These are phyloP conservation scores for Cheilosia soror DNA, from an alignment of 2,888 invertebrate species.

Conservation along the genomic window DNA sequence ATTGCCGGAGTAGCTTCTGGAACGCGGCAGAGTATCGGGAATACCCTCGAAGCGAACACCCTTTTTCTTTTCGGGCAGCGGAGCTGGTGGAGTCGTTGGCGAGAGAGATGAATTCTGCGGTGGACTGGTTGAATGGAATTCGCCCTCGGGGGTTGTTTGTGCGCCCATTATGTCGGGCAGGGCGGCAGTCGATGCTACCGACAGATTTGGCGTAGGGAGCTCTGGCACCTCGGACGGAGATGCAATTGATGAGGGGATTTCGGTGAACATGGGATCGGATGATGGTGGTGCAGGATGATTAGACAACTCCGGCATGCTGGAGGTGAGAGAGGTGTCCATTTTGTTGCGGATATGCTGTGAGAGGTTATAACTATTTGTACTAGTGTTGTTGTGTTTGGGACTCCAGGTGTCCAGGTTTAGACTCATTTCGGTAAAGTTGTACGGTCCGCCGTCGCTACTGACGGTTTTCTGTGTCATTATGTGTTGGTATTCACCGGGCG, in stretches of 20 bases:
- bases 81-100: slow-evolving; percentile 76
- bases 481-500: slow-evolving; percentile 81
- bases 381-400: slow-evolving; percentile 80
- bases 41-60: slow-evolving; percentile 84
- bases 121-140: slow-evolving; percentile 80
- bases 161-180: slow-evolving; percentile 81
- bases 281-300: slow-evolving; percentile 75
- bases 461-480: slow-evolving; percentile 81
- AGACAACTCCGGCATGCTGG: slow-evolving; percentile 87
- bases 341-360: slow-evolving; percentile 80
- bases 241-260: slow-evolving; percentile 69
- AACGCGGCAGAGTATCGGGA: slow-evolving; percentile 84
- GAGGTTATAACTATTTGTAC: slow-evolving; percentile 80
- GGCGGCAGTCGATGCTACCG: slow-evolving; percentile 85
- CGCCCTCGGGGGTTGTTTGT: slow-evolving; percentile 80
- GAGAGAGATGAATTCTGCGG: slow-evolving; percentile 79
- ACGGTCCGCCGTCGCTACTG: slow-evolving; percentile 84
- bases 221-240: slow-evolving; percentile 80
- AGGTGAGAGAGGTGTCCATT: slow-evolving; percentile 82
- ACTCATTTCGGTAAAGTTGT: slow-evolving; percentile 86
- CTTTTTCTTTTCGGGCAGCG: slow-evolving; percentile 81
- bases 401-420: slow-evolving; percentile 85
- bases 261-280: slow-evolving; percentile 75
- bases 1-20: slow-evolving; percentile 85
- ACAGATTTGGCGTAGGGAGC: slow-evolving; percentile 84